A percentile compares a stretch with the other conserved stretches of the same genome.
Conservation (phyloP, 2,113 vertebrate species). For the Heloderma charlesbogerti region DNA sequence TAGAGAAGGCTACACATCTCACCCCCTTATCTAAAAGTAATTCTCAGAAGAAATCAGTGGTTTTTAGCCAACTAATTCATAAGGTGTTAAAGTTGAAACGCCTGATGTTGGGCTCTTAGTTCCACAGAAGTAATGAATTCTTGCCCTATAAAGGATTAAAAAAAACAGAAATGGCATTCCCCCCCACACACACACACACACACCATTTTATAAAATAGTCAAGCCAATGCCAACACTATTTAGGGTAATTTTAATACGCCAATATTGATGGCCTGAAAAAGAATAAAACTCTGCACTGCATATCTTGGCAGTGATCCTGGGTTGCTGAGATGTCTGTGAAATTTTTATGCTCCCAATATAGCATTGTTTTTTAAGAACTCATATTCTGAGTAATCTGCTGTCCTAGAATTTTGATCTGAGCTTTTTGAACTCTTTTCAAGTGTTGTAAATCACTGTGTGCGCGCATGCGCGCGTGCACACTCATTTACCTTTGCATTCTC, state of each 20-base stretch:
- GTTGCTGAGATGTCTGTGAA: slow-evolving; percentile 42
- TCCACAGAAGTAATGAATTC: background rate
- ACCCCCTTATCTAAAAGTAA: background rate
- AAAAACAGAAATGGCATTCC: background rate
- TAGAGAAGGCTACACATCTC: background rate
- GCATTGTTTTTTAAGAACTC: slow-evolving; percentile 58
- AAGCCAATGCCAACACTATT: background rate
- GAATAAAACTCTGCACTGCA: background rate
- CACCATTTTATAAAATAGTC: background rate
- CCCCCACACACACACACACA: background rate
- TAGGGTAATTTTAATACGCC: background rate
- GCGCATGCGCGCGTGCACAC: slow-evolving; percentile 34
- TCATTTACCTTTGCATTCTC: slow-evolving; percentile 83
- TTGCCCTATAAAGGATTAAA: too few relatives aligned
- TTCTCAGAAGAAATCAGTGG: background rate
- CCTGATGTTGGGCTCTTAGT: background rate
- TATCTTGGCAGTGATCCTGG: background rate
- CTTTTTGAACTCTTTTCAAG: slow-evolving; percentile 72
- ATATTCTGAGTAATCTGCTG: slow-evolving; percentile 69
- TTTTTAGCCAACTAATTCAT: background rate
- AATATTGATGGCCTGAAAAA: background rate
- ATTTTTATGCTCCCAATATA: slow-evolving; percentile 54
- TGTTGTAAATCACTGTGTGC: slow-evolving; percentile 75
- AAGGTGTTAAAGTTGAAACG: background rate
- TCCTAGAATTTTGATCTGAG: slow-evolving; percentile 77